phyloP scores from a whole-genome alignment of 2,113 vertebrate species.

The Hippocampus zosterae region DNA sequence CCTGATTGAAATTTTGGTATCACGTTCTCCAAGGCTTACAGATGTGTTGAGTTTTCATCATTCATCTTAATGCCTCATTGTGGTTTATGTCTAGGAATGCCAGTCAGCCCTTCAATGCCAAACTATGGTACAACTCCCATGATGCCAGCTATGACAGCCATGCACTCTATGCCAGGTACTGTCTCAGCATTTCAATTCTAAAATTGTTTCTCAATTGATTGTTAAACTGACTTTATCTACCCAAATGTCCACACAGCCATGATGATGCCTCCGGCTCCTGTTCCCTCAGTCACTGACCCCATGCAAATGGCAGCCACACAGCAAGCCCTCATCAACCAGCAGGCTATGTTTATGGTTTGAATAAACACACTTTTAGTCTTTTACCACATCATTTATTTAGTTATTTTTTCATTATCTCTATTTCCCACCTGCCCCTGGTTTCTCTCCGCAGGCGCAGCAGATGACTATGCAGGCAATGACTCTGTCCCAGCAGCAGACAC shows the following conservation, averaged over 20 bases:
- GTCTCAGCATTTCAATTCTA: background rate
- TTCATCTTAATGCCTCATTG: background rate
- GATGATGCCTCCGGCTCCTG: slow-evolving; percentile 69
- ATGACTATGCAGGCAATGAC: slow-evolving; percentile 91
- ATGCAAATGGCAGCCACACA: slow-evolving; percentile 79
- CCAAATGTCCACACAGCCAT: slow-evolving; percentile 64
- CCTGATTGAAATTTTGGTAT: too few species aligned
- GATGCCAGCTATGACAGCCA: slow-evolving; percentile 71
- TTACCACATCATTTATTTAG: background rate
- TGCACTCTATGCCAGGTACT: background rate
- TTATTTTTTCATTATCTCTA: background rate
- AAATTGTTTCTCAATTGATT: slow-evolving; percentile 2
- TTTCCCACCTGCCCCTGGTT: background rate
- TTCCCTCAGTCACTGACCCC: slow-evolving; percentile 67
- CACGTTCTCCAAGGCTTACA: too few species aligned
- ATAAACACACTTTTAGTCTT: background rate
- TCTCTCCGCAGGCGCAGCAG: slow-evolving; percentile 83
- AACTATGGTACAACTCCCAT: slow-evolving; percentile 72
- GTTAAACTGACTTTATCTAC: background rate
- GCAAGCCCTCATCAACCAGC: slow-evolving; percentile 90
- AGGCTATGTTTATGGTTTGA: slow-evolving; percentile 85
- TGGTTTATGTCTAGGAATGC: slow-evolving; percentile 61
- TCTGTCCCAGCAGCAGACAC: slow-evolving; percentile 82
- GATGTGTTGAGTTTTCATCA: too few species aligned
- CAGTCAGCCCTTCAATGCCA: slow-evolving; percentile 71